Evolutionary conservation across 2,113 vertebrate genomes (phyloP), one percentile per base, ranked within the genome.

Genomic region (Chionodraco myersi): DNA sequence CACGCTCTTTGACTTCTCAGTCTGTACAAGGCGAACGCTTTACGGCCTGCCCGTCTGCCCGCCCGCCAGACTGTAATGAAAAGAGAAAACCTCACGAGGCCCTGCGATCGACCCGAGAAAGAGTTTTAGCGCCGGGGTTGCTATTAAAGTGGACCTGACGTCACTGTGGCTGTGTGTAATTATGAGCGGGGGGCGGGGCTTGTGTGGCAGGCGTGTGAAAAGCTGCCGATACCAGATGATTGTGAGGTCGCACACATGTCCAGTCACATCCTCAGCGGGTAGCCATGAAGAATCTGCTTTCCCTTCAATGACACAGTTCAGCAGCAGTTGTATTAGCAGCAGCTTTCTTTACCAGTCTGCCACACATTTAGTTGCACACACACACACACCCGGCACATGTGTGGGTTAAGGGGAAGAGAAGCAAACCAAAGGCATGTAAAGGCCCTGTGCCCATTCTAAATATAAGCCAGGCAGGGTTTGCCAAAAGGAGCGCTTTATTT

Each of bases 361-460:
- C 82, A 57, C 92, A 93, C 94, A 95, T 95, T 94, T 95, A 94
- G 92, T 84, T 75, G 63, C 67, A 64, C 63, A 62, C 48, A 64
- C 68, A 79, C 86, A 79, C 77, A 65, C 81, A 75, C 74, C 47
- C 79, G 69, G 92, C 92, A 89, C 90, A 86, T 88, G 88, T 93
- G 94, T 92, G 92, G 91, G 90, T 91, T 85, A 77, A 86, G 72
- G 82, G 89, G 88, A 91, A 88, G 68, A 91, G 88, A 82, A 93
- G 86, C 87, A 95, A 94, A 94, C 94, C 92, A 88, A 93, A 91
- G 89, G 90, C 91, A 92, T 84, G 89, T 93, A 91, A 41, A 93
- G 89, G 92, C 91, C 81, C 84, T 83, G 84, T 88, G 90, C 88
- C 87, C 83, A 58, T 92, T 92, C 93, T 94, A 95, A 94, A 95